A percentile compares a stretch with the other conserved stretches of the same genome.
Conservation (phyloP, 2,113 vertebrate genomes). For the Acrocephalus arundinaceus region DNA sequence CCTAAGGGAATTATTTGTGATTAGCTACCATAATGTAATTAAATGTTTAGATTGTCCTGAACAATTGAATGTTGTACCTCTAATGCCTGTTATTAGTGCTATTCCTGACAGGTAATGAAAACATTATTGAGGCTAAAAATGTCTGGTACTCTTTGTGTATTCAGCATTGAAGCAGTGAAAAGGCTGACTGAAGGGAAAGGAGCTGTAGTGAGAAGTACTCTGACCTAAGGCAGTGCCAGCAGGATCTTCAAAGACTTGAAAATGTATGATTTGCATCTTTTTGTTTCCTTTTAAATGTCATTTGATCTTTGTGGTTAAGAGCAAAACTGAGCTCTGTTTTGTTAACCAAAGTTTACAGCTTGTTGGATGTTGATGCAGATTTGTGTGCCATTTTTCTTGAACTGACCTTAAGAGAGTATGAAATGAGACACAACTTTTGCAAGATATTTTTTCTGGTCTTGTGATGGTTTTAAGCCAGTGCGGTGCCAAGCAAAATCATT, state of each 20-base stretch:
- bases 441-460: neutral
- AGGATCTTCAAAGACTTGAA: slow-evolving; percentile 27
- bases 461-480: neutral
- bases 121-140: neutral
- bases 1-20: neutral
- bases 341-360: neutral
- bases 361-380: neutral
- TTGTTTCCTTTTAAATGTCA: slow-evolving; percentile 16
- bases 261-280: slow-evolving; percentile 13
- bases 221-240: neutral
- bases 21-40: slow-evolving; percentile 4
- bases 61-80: neutral
- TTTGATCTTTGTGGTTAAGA: slow-evolving; percentile 9
- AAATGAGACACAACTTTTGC: neutral
- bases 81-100: neutral
- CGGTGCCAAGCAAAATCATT: neutral
- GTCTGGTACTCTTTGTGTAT: neutral
- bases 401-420: neutral
- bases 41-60: slow-evolving; percentile 3
- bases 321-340: neutral
- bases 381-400: neutral
- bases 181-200: slow-evolving; percentile 10
- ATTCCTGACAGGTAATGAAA: neutral
- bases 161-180: neutral
- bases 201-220: neutral